These are phyloP conservation scores for Crypturellus undulatus DNA, from an alignment of 2,113 vertebrate genomes.

Conservation along the genomic window DNA sequence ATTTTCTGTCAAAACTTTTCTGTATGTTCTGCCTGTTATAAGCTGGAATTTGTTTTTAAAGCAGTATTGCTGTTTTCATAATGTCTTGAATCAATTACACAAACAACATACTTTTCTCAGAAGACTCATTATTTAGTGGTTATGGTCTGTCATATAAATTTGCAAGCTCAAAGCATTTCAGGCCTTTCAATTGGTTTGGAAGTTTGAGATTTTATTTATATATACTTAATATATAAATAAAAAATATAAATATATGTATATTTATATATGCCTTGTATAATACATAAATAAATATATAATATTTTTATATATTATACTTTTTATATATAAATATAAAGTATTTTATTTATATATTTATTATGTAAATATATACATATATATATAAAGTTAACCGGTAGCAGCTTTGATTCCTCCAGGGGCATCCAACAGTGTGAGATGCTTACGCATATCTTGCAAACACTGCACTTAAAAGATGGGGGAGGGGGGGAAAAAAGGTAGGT, in stretches of 20 bases:
- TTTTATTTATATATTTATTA: no score
- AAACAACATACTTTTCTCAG: neutral
- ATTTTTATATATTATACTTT: no score
- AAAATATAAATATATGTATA: no score
- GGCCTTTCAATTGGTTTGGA: neutral
- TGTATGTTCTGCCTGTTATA: neutral
- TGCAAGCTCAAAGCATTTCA: neutral
- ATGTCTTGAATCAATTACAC: neutral
- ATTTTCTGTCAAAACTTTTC: neutral
- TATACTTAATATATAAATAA: no score
- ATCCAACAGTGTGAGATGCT: accelerated
- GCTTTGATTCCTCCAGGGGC: neutral
- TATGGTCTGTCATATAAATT: neutral
- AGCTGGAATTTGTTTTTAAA: neutral
- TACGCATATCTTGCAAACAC: neutral
- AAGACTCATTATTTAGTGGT: neutral
- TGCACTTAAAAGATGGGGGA: neutral
- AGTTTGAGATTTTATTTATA: neutral
- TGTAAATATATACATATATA: no score
- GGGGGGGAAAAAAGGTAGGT: neutral
- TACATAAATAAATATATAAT: no score
- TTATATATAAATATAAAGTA: accelerated
- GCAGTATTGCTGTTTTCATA: neutral
- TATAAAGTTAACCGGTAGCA: neutral
- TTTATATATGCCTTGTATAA: no score